Conservation (phyloP, 2,113 vertebrate species). For the Neolamprologus variostigma region DNA sequence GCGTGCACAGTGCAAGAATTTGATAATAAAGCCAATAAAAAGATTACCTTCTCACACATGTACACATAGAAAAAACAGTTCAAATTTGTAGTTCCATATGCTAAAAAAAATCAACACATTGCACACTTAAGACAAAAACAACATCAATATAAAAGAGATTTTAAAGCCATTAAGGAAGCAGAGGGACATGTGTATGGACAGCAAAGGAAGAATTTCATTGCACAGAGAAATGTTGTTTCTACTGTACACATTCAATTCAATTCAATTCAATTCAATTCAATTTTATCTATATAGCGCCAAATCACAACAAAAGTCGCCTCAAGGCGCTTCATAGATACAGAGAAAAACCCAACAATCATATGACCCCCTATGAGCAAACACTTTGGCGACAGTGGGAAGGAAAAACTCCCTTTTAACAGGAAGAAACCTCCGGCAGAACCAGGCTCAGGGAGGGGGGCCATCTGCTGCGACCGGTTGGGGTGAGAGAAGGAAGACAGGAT, state of each 20-base stretch:
- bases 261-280: too few relatives aligned
- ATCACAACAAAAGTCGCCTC: too few relatives aligned
- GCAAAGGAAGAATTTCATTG: not conserved
- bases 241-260: not conserved
- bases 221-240: not conserved
- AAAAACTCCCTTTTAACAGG: too few relatives aligned
- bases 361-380: too few relatives aligned
- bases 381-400: too few relatives aligned
- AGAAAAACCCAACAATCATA: too few relatives aligned
- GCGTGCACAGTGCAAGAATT: not conserved
- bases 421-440: too few relatives aligned
- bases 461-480: too few relatives aligned
- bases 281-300: too few relatives aligned
- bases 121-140: not conserved
- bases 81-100: not conserved
- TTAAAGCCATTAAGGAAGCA: not conserved
- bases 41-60: not conserved
- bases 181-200: not conserved
- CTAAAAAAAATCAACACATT: not conserved
- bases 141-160: not conserved
- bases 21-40: not conserved
- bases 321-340: too few relatives aligned
- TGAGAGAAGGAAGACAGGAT: too few relatives aligned
- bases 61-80: not conserved
- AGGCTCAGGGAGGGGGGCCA: too few relatives aligned